Conservation (phyloP, 2,113 vertebrate species). For the Fregetta grallaria region DNA sequence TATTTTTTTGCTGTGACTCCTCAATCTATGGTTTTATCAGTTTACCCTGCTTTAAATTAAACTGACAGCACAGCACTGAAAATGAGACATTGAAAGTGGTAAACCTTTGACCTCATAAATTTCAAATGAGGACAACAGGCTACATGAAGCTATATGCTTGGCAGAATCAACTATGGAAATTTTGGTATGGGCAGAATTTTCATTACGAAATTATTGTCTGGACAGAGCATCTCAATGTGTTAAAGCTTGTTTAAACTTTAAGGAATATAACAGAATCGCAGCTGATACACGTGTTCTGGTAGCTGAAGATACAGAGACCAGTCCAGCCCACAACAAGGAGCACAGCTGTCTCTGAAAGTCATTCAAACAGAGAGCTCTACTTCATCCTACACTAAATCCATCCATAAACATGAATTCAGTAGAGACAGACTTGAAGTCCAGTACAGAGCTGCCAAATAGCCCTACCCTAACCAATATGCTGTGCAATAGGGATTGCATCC, state of each 20-base stretch:
- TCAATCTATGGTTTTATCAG: conserved; percentile 36
- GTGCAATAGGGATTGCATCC: background rate
- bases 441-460: background rate
- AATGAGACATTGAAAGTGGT: conserved; percentile 27
- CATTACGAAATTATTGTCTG: background rate
- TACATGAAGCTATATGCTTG: background rate
- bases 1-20: conserved; percentile 29
- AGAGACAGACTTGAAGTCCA: background rate
- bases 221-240: background rate
- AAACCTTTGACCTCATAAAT: conserved; percentile 46
- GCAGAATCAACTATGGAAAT: conserved; percentile 28
- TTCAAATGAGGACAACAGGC: conserved; percentile 29
- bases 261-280: background rate
- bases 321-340: background rate
- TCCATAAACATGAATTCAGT: background rate
- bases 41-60: conserved; percentile 60
- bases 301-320: background rate
- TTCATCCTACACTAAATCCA: background rate
- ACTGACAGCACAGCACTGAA: background rate
- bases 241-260: background rate
- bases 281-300: accelerated
- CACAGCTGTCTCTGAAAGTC: background rate
- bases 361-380: background rate
- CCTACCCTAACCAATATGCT: background rate
- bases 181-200: background rate